Conservation (phyloP, 2,113 vertebrate genomes). For the Lasiurus cinereus region DNA sequence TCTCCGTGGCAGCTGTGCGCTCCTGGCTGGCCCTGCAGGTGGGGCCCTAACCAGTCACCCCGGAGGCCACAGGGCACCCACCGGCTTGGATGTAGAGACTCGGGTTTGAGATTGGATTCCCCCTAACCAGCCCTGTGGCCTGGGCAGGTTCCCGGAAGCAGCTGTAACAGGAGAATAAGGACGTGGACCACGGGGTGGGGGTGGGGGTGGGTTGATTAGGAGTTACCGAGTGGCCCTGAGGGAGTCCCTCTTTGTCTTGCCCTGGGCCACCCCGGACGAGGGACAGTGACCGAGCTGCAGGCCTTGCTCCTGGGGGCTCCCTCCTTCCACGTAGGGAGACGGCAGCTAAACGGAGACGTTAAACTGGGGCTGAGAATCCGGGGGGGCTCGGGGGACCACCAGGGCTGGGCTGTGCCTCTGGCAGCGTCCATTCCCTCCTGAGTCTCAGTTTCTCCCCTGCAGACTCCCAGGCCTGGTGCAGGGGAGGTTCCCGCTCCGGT, state of each 20-base stretch:
- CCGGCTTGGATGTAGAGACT: background rate
- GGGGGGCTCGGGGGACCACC: background rate
- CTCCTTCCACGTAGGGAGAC: background rate
- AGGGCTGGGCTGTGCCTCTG: background rate
- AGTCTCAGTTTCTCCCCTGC: background rate
- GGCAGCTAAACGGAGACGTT: background rate
- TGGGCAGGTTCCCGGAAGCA: background rate
- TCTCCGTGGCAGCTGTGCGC: background rate
- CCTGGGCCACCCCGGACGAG: rapidly evolving
- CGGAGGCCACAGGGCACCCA: background rate
- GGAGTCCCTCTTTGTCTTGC: background rate
- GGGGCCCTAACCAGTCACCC: background rate
- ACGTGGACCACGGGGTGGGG: rapidly evolving
- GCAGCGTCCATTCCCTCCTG: background rate
- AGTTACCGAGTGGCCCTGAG: too few relatives aligned
- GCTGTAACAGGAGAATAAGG: background rate
- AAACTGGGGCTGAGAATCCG: background rate
- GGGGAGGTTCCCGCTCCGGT: background rate
- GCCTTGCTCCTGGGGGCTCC: background rate
- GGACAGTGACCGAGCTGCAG: background rate
- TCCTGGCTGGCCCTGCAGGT: background rate
- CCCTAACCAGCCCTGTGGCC: background rate
- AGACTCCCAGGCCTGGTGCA: background rate
- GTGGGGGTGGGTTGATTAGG: background rate
- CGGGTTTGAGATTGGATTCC: background rate